Base-by-base conservation (phyloP, 1,140 invertebrate genomes). In the Habropoda laboriosa region DNA sequence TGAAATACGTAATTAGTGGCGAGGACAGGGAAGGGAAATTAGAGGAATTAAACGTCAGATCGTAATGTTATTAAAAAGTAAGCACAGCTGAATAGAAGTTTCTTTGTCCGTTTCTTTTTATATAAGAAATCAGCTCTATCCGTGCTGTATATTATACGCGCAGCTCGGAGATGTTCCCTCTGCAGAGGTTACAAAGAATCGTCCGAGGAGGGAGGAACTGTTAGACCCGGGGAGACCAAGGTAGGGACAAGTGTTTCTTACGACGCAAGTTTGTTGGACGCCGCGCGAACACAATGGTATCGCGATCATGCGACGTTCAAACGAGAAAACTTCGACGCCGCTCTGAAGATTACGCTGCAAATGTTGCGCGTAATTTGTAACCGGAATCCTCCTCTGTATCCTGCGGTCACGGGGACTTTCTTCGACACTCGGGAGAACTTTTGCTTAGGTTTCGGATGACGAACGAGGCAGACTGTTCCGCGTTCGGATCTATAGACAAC, bases 211-310 rank as follows among this genome's bases (percentile, higher is more conserved):
- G 24, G 21, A 27, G 13, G 35, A 51, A 51, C 38, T 38, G 45
- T 71, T 58, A 60, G 71, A 73, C 73, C 57, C 32, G 12, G 57
- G 38, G 57, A n/a, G 27, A 63, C 30, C 66, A 60, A 1, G 66
- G 16, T 6, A 21, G 76, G 12, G 70, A 45, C 77, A 47, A 79
- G 70, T 79, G 77, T 79, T 79, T 79, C 70, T 79, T 79, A 79
- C 77, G 68, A 64, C 58, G 63, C 38, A 55, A 79, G 58, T 79
- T 79, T 79, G 68, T 64, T 70, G 42, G 66, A 71, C 66, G 49
- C 49, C 18, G 21, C 49, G 21, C 58, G 42, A 61, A 51, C 55
- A 79, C 70, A 38, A 79, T 79, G 67, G 47, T 64, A 73, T 57
- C 77, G 45, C 58, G 58, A 79, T 79, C 38, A 47, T 35, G 57